These are phyloP conservation scores for Lasiurus cinereus DNA, from an alignment of 2,113 vertebrate species.

Conservation along the genomic window DNA sequence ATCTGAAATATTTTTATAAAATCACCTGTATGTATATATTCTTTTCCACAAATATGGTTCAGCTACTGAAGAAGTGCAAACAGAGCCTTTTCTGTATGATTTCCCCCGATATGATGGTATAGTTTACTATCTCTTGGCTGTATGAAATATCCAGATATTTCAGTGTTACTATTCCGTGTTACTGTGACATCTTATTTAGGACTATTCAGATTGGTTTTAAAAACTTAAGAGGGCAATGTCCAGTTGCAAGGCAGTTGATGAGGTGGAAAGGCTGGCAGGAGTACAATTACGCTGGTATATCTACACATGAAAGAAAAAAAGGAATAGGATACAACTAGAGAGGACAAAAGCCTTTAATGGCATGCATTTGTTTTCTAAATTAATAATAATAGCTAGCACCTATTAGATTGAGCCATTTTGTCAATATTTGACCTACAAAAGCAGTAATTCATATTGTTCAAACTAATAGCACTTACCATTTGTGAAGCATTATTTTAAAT, in stretches of 20 bases:
- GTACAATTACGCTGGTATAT: not conserved
- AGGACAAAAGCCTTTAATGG: not conserved
- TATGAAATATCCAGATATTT: not conserved
- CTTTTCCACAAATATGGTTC: not conserved
- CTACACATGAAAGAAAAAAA: not conserved
- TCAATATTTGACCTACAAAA: not conserved
- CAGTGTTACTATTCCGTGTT: not conserved
- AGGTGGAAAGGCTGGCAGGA: not conserved
- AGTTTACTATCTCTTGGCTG: not conserved
- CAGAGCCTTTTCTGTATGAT: not conserved
- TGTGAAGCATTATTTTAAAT: not conserved
- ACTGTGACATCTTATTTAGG: not conserved
- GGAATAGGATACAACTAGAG: not conserved
- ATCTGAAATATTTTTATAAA: conserved; percentile 30
- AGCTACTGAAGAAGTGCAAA: not conserved
- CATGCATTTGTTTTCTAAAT: not conserved
- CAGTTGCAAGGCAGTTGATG: conserved; percentile 3
- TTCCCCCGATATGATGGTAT: not conserved
- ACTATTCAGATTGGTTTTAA: not conserved
- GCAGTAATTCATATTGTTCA: not conserved
- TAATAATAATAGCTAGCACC: not conserved
- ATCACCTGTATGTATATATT: not conserved
- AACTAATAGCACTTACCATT: not conserved
- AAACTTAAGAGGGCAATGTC: not conserved
- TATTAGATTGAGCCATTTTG: not conserved